Conservation (phyloP, 2,113 vertebrate genomes). For the Mionectes macconnelli region DNA sequence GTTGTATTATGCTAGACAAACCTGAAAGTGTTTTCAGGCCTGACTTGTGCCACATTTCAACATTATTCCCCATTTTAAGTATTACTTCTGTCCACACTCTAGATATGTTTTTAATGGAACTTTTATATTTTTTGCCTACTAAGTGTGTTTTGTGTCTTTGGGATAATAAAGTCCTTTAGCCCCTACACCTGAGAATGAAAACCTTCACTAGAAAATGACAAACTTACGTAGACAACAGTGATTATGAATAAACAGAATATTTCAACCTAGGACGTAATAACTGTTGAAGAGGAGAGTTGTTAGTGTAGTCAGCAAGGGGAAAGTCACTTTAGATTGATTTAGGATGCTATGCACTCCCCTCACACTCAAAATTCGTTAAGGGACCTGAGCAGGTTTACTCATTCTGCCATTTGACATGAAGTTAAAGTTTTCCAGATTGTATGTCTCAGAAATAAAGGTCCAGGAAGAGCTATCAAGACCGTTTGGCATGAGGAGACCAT, state of each 20-base stretch:
- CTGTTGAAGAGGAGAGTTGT: neutral
- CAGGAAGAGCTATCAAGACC: neutral
- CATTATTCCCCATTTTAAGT: neutral
- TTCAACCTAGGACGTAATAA: neutral
- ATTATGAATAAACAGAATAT: neutral
- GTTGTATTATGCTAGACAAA: neutral
- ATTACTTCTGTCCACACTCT: neutral
- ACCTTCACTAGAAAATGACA: neutral
- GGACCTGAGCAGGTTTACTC: neutral
- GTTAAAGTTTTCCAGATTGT: neutral
- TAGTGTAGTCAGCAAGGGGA: neutral
- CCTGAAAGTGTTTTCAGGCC: neutral
- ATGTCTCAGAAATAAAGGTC: neutral
- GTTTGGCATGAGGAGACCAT: neutral
- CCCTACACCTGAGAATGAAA: neutral
- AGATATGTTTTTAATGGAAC: neutral
- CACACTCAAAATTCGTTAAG: neutral
- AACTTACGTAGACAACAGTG: neutral
- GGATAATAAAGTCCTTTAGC: neutral
- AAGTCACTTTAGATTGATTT: neutral
- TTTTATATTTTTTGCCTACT: neutral
- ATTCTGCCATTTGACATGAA: neutral
- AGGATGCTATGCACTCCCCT: neutral
- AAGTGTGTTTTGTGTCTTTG: neutral
- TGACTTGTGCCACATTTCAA: neutral